Conservation (phyloP, 1,140 invertebrate genomes). For the Muscidifurax raptorellus region DNA sequence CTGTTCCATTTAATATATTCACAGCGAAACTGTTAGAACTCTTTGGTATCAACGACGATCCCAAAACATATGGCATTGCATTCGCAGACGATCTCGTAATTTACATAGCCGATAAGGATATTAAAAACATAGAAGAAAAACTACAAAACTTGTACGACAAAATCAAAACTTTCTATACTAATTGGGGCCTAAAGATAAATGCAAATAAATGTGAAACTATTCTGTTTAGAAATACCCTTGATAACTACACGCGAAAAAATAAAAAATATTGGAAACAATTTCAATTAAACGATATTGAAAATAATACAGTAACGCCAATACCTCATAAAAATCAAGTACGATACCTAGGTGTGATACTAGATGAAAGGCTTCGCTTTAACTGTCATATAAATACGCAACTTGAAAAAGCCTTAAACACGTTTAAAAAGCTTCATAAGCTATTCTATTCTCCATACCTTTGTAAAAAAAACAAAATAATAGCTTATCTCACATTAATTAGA, state of each 20-base stretch:
- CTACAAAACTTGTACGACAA: too few species aligned
- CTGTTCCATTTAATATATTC: too few species aligned
- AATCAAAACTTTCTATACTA: too few species aligned
- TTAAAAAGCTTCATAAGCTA: conserved; percentile 38
- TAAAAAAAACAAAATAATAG: conserved; percentile 54
- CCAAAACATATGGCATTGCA: background rate
- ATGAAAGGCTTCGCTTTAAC: conserved; percentile 46
- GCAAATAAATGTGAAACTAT: conserved; percentile 44
- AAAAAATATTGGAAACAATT: conserved; percentile 36
- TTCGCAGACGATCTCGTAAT: too few species aligned
- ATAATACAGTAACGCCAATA: background rate
- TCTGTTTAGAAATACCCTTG: background rate
- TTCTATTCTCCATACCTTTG: conserved; percentile 46
- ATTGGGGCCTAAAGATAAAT: conserved; percentile 37
- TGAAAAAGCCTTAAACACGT: conserved; percentile 52
- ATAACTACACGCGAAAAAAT: background rate
- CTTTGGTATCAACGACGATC: background rate
- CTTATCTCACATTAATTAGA: conserved; percentile 55
- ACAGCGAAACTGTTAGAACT: too few species aligned
- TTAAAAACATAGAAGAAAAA: too few species aligned
- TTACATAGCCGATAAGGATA: too few species aligned
- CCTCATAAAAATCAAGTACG: conserved; percentile 43
- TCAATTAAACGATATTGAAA: background rate
- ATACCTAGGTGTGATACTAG: conserved; percentile 54
- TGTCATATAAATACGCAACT: conserved; percentile 49